Evolutionary conservation across 1,140 invertebrate species (phyloP).

Genomic region (Vollenhovia emeryi): DNA sequence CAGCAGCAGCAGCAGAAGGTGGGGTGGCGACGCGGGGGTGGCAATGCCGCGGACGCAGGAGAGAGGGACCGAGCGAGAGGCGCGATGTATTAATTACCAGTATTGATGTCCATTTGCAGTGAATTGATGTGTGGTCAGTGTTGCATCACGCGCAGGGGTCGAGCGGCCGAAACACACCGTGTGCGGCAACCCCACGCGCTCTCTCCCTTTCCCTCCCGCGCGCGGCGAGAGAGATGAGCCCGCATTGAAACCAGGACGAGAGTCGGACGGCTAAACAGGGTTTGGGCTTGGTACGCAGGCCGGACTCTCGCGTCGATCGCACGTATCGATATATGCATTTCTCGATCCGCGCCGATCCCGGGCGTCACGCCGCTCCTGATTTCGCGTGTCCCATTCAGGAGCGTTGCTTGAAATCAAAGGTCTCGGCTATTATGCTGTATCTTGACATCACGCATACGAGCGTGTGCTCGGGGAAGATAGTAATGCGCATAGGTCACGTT

Average conservation of each 20-base stretch:
- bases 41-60: conserved; percentile 17
- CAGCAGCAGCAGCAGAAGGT: background rate
- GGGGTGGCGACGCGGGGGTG: conserved; percentile 27
- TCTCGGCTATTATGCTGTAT: conserved; percentile 57
- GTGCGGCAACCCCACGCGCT: conserved; percentile 55
- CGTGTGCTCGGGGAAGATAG: conserved; percentile 39
- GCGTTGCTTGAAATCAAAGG: conserved; percentile 57
- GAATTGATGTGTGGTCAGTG: conserved; percentile 86
- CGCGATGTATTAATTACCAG: conserved; percentile 86
- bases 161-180: conserved; percentile 79
- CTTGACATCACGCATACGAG: conserved; percentile 54
- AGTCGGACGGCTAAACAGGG: conserved; percentile 58
- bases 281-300: conserved; percentile 36
- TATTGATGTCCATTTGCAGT: conserved; percentile 86
- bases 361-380: conserved; percentile 40
- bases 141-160: conserved; percentile 84
- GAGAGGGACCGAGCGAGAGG: conserved; percentile 72
- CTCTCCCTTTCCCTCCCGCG: background rate
- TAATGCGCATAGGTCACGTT: conserved; percentile 22
- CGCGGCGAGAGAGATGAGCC: conserved; percentile 75
- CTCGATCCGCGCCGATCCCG: conserved; percentile 34
- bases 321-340: conserved; percentile 65
- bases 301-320: conserved; percentile 72
- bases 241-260: conserved; percentile 75
- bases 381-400: conserved; percentile 48